These are phyloP conservation scores for Polymixis lichenea DNA, from an alignment of 2,888 invertebrate genomes.

Conservation along the genomic window DNA sequence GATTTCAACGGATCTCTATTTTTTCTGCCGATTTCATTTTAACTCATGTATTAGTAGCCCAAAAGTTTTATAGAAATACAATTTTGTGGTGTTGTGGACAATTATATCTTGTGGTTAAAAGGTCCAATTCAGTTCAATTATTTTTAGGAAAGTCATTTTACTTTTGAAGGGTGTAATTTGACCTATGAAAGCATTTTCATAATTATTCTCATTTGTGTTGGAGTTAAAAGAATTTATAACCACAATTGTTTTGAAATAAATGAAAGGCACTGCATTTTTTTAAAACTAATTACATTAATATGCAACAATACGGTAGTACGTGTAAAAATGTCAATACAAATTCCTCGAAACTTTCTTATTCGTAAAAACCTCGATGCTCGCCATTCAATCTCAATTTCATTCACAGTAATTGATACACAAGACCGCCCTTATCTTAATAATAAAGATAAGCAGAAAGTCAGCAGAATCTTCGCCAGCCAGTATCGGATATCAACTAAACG, in stretches of 20 bases:
- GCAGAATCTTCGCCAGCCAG: conserved; percentile 51
- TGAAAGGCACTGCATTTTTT: background rate
- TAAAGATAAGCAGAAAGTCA: conserved; percentile 36
- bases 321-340: conserved; percentile 16
- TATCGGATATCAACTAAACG: conserved; percentile 73
- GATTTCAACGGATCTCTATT: conserved; percentile 67
- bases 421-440: conserved; percentile 16
- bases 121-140: background rate
- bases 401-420: conserved; percentile 49
- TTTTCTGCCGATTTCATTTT: conserved; percentile 21
- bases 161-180: background rate
- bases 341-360: conserved; percentile 28
- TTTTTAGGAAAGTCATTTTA: background rate
- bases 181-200: background rate
- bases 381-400: conserved; percentile 40
- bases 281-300: background rate
- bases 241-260: background rate
- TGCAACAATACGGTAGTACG: background rate
- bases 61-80: background rate
- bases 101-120: background rate
- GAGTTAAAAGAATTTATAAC: background rate
- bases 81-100: conserved; percentile 17
- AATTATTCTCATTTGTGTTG: conserved; percentile 6
- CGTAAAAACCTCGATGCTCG: background rate
- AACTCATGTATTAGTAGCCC: background rate